A percentile compares a stretch with the other conserved stretches of the same genome.
Conservation (phyloP, 2,888 invertebrate species). For the Hypselothyrea guttata region DNA sequence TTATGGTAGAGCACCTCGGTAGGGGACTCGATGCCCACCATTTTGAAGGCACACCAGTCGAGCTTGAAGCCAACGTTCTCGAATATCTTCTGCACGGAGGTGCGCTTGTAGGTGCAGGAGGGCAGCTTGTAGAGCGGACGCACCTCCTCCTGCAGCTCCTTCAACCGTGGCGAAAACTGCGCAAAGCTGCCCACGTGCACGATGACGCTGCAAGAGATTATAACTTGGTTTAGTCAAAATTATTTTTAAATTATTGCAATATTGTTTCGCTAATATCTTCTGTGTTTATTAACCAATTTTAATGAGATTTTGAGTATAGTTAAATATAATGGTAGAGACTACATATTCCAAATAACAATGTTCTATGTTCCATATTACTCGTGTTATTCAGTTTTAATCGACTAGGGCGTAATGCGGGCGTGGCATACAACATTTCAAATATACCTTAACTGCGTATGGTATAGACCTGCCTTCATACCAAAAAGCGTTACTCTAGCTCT, state of each 20-base stretch:
- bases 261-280: no score
- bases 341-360: no score
- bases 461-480: no score
- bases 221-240: not conserved
- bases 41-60: constrained; percentile 94
- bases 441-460: no score
- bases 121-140: constrained; percentile 89
- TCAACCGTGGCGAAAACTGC: constrained; percentile 86
- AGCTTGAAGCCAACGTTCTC: constrained; percentile 89
- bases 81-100: constrained; percentile 92
- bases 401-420: no score
- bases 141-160: constrained; percentile 87
- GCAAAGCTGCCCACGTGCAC: constrained; percentile 90
- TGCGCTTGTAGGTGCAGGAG: constrained; percentile 93
- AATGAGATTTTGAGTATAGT: no score
- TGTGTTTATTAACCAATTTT: no score
- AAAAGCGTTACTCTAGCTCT: no score
- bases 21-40: constrained; percentile 84
- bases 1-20: constrained; percentile 81
- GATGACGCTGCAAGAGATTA: constrained; percentile 84
- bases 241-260: not conserved
- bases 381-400: no score
- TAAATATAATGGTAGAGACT: no score
- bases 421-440: no score
- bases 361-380: no score